Conservation (phyloP, 1,140 invertebrate species). For the Drosophila lacteicornis region DNA sequence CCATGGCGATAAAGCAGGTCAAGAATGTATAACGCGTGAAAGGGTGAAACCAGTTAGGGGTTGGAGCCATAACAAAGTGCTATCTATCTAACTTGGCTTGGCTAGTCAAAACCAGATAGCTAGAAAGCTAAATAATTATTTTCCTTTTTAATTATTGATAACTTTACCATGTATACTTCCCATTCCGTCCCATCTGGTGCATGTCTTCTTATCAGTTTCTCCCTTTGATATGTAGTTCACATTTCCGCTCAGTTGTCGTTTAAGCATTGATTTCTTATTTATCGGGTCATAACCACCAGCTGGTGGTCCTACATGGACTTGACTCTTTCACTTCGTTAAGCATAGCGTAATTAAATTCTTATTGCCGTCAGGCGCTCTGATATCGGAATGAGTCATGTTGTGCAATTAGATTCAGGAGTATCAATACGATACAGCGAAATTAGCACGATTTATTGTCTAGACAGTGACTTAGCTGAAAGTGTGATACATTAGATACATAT, state of each 20-base stretch:
- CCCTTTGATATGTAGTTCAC: background rate
- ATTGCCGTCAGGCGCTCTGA: slow-evolving; percentile 11
- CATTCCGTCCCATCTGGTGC: background rate
- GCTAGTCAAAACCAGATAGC: background rate
- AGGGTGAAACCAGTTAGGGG: slow-evolving; percentile 2
- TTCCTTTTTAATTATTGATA: slow-evolving; percentile 9
- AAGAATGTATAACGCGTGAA: slow-evolving; percentile 11
- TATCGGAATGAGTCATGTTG: slow-evolving; percentile 26
- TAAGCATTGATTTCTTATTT: slow-evolving; percentile 8
- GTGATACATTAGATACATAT: background rate
- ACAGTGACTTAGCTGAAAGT: background rate
- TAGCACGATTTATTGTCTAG: background rate
- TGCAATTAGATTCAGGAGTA: slow-evolving; percentile 2
- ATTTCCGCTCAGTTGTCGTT: slow-evolving; percentile 14
- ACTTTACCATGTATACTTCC: background rate
- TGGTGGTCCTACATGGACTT: slow-evolving; percentile 4
- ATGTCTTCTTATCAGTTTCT: slow-evolving; percentile 11
- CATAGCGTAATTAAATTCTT: slow-evolving; percentile 23
- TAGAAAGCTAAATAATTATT: slow-evolving; percentile 1
- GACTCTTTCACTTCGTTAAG: slow-evolving; percentile 8
- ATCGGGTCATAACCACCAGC: slow-evolving; percentile 1
- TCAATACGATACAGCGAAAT: background rate
- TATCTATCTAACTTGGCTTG: background rate
- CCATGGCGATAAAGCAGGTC: slow-evolving; percentile 26
- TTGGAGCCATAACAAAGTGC: background rate